Evolutionary conservation across 2,888 invertebrate genomes (phyloP).

Genomic region (Rugalucina vietnamica): DNA sequence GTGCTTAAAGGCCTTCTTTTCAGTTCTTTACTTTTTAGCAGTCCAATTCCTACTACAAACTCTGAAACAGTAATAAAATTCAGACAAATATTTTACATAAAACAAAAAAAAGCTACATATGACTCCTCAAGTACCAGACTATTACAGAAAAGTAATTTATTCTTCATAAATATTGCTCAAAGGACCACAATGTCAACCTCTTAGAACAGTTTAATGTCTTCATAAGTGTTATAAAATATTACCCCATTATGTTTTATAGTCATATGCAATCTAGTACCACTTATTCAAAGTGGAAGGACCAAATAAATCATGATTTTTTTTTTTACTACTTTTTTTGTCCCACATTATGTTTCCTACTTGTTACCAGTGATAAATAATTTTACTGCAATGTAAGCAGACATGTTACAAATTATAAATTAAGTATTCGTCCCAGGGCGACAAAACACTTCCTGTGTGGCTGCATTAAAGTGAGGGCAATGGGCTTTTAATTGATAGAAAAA

Average conservation of each 20-base stretch:
- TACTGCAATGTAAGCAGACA: background rate
- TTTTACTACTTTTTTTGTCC: background rate
- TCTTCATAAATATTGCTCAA: background rate
- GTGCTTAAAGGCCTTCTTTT: too few relatives aligned
- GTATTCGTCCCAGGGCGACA: background rate
- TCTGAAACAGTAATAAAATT: too few relatives aligned
- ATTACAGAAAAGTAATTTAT: background rate
- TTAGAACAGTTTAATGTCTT: background rate
- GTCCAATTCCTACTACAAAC: too few relatives aligned
- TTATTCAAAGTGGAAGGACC: background rate
- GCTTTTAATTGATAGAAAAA: background rate
- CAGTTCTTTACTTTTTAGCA: too few relatives aligned
- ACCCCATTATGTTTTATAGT: background rate
- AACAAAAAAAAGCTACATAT: too few relatives aligned
- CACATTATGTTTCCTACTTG: background rate
- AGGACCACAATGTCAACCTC: conserved; percentile 2
- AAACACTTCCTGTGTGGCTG: conserved; percentile 8
- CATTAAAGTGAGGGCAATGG: background rate
- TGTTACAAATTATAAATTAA: background rate
- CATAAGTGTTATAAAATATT: background rate
- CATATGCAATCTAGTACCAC: background rate
- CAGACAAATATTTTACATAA: too few relatives aligned
- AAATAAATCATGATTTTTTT: background rate
- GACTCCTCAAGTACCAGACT: too few relatives aligned
- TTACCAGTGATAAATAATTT: background rate